Evolutionary conservation across 2,113 vertebrate species (phyloP).

Genomic region (Saguinus imperator): DNA sequence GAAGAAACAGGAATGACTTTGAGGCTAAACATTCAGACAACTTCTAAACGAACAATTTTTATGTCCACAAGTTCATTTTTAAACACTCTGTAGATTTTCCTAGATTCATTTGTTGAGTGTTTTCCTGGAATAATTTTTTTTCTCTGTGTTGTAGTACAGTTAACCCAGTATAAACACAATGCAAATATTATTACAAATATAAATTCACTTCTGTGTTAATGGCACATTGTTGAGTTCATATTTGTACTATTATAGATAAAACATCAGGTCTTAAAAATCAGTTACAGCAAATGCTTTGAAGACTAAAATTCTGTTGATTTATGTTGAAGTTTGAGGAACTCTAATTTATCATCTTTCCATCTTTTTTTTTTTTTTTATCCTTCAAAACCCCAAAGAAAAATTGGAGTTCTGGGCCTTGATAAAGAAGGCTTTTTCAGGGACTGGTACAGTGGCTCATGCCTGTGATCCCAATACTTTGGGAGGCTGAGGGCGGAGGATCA

Average conservation of each 20-base stretch:
- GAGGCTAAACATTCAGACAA: not conserved
- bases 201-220: conserved; percentile 1
- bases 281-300: not conserved
- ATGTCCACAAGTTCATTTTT: conserved; percentile 22
- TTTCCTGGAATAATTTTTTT: not conserved
- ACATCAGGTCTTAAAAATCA: conserved; percentile 7
- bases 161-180: conserved; percentile 6
- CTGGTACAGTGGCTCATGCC: too few relatives aligned
- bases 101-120: not conserved
- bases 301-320: conserved; percentile 6
- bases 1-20: not conserved
- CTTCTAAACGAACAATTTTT: conserved; percentile 5
- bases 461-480: too few relatives aligned
- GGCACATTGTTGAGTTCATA: not conserved
- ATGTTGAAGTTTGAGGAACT: not conserved
- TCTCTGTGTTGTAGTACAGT: conserved; percentile 20
- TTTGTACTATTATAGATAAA: not conserved
- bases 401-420: not conserved
- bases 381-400: conserved; percentile 37
- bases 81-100: conserved; percentile 24
- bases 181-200: conserved; percentile 22
- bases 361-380: not conserved
- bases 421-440: not conserved
- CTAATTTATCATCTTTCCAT: conserved; percentile 25
- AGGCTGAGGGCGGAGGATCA: too few relatives aligned